phyloP scores from a whole-genome alignment of 2,113 vertebrate species.

The Morone saxatilis region DNA sequence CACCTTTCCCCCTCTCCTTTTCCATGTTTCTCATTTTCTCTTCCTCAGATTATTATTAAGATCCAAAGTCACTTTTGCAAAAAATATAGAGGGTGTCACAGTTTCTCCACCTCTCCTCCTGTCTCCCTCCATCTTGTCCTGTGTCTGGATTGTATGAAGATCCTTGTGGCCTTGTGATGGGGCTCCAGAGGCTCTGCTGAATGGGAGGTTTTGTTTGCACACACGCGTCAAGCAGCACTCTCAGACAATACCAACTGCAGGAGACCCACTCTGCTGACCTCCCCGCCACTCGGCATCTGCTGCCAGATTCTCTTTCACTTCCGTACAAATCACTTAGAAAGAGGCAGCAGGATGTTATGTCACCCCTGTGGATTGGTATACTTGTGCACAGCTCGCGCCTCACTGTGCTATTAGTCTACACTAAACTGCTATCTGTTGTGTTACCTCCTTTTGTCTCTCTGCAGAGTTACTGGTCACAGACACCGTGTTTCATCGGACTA shows the following conservation, averaged over 20 bases:
- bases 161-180: slow-evolving; percentile 20
- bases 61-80: slow-evolving; percentile 39
- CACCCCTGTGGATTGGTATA: slow-evolving; percentile 2
- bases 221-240: slow-evolving; percentile 41
- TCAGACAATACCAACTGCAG: slow-evolving; percentile 56
- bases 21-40: slow-evolving; percentile 51
- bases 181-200: slow-evolving; percentile 38
- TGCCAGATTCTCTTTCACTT: slow-evolving; percentile 71
- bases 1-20: slow-evolving; percentile 19
- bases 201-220: slow-evolving; percentile 65
- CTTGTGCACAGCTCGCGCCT: not conserved
- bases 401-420: slow-evolving; percentile 2
- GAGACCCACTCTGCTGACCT: slow-evolving; percentile 43
- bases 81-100: not conserved
- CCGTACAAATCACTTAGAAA: slow-evolving; percentile 43
- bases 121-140: slow-evolving; percentile 6
- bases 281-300: slow-evolving; percentile 62
- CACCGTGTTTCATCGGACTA: slow-evolving; percentile 10
- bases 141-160: slow-evolving; percentile 15
- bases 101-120: not conserved
- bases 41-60: not conserved
- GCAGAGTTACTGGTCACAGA: not conserved
- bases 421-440: slow-evolving; percentile 32
- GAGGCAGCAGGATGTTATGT: slow-evolving; percentile 30
- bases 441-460: not conserved